Base-by-base conservation (phyloP, 2,888 invertebrate species). In the Apocheima hispidaria region DNA sequence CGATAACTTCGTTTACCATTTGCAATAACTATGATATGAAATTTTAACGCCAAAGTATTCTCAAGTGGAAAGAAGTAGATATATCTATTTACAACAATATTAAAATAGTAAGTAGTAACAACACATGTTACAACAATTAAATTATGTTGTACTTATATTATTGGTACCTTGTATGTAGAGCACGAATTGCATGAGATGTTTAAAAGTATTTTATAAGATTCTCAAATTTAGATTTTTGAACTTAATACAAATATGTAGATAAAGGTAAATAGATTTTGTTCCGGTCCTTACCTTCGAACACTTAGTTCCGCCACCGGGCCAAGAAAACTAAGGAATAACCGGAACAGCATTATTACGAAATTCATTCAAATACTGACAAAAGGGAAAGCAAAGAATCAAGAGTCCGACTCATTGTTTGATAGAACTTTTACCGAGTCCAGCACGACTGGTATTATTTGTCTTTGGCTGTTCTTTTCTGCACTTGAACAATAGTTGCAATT, bases 361-460 rank as follows among this genome's bases (percentile, higher is more conserved):
- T 79, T 77, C 74, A 75, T 75, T 75, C 72, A 76, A 82, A 79
- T 76, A 77, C 71, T 59, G 70, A 75, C 75, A 83, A 83, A 87
- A 87, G 84, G 84, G 89, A 89, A 89, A 89, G 89, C 84, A 78
- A 71, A 73, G 79, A 82, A 85, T 85, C 79, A 81, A 86, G 83
- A 67, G 59, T 52, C 77, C 75, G 72, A 65, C 70, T 78, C 73
- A 88, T 90, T 90, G 88, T 90, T 83, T 81, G 80, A 65, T 72
- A 71, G 78, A 72, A 83, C 83, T 85, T 84, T 83, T 84, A 82
- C 85, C 77, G 54, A 77, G 81, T 76, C 78, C 80, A 81, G 78
- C 84, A 84, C 83, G 84, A 79, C 79, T 72, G 76, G 74, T 66
- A 78, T 82, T 76, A 84, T 85, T 65, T 84, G 81, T 86, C 81